Base-by-base conservation (phyloP, 2,113 vertebrate genomes). In the Rattus rattus region DNA sequence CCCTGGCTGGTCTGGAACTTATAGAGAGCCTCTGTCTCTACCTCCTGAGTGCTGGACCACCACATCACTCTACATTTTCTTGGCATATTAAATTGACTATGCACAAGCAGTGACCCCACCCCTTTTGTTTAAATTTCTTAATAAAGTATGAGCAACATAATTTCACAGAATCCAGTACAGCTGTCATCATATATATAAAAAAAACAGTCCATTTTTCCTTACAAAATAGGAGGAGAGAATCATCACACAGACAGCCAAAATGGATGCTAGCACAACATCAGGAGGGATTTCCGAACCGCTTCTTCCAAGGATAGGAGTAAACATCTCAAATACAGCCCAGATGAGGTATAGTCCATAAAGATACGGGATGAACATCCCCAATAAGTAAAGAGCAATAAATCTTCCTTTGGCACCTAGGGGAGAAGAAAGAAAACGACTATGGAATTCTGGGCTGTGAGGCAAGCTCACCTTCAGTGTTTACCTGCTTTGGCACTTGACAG, bases 281-380 rank as follows among this genome's bases (percentile, higher is more conserved):
- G 99, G 99, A 28, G 99, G 99, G 61, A 99, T 99, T 98, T 99
- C 99, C 0, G 99, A 99, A 91, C 99, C 99, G 36, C 99, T 99
- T 92, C 99, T 99, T 14, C 99, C 99, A 98, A 99, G 99, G 92
- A 99, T 99, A 84, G 99, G 99, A 0, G 99, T 99, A 96, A 99
- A 99, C 98, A 99, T 99, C 98, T 99, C 99, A 98, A 99, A 99
- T 63, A 99, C 98, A 59, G 99, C 99, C 99, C 99, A 99, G 96
- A 99, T 99, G 91, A 99, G 99, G 97, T 99, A 99, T 97, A 99
- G 98, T 93, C 99, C 98, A 97, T 99, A 99, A 26, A 99, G 80
- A 36, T 99, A 99, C 0, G 99, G 99, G 97, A 99, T 54, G 73
- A 99, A 99, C 98, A 99, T 98, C 52, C 99, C 99, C 95, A 99